A percentile compares a stretch with the other conserved stretches of the same genome.
Conservation (phyloP, 1,140 invertebrate genomes). For the Drosophila aff. region DNA sequence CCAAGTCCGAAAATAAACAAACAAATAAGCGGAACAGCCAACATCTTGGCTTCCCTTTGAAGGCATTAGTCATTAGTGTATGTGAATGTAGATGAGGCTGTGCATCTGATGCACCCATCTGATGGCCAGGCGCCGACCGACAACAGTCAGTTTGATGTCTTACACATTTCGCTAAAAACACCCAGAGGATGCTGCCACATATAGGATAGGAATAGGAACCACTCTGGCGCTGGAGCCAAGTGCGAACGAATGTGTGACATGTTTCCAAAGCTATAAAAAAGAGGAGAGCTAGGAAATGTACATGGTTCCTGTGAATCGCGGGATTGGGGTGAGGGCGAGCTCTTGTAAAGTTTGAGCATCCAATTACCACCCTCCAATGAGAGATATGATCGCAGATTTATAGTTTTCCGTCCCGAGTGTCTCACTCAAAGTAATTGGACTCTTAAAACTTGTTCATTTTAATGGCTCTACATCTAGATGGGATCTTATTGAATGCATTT, state of each 20-base stretch:
- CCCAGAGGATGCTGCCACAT: slow-evolving; percentile 9
- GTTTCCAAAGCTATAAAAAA: slow-evolving; percentile 52
- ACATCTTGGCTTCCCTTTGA: slow-evolving; percentile 66
- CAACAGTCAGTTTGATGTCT: slow-evolving; percentile 43
- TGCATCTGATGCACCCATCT: slow-evolving; percentile 18
- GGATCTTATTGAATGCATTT: not conserved
- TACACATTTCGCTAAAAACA: slow-evolving; percentile 52
- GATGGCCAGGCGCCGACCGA: slow-evolving; percentile 28
- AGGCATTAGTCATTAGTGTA: slow-evolving; percentile 71
- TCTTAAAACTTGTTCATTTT: slow-evolving; percentile 5
- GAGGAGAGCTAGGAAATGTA: not conserved
- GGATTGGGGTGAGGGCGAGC: slow-evolving; percentile 1
- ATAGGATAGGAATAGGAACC: slow-evolving; percentile 13
- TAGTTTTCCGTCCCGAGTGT: not conserved
- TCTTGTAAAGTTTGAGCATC: slow-evolving; percentile 10
- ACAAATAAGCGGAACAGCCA: slow-evolving; percentile 59
- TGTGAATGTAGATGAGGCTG: slow-evolving; percentile 30
- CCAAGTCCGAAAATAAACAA: slow-evolving; percentile 71
- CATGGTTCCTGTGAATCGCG: slow-evolving; percentile 15
- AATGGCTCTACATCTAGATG: not conserved
- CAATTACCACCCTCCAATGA: slow-evolving; percentile 21
- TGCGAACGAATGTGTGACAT: slow-evolving; percentile 65
- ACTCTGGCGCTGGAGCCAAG: slow-evolving; percentile 36
- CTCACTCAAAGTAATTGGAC: slow-evolving; percentile 16
- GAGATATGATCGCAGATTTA: slow-evolving; percentile 9